Base-by-base conservation (phyloP, 2,888 invertebrate species). In the Hypercompe scribonia region DNA sequence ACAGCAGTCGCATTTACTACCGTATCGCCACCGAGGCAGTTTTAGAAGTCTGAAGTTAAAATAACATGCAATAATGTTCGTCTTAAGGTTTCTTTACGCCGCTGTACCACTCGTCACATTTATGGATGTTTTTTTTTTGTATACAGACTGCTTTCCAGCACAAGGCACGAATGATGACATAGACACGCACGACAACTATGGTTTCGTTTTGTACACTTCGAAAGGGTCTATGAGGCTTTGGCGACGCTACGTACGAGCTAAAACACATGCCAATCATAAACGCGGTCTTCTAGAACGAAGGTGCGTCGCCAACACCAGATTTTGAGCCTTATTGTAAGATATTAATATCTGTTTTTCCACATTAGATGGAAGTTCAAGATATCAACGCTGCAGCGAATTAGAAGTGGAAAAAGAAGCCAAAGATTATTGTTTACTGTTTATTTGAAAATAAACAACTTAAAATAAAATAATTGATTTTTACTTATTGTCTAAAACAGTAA, bases 401-500 rank as follows among this genome's bases (percentile, higher is more conserved):
- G 72, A 72, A 65, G 68, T 50, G 21, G 42, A 70, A 39, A 33
- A 71, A 66, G 78, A 78, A 79, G 70, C 74, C 66, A 77, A n/a
- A 70, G 54, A 24, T 10, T 66, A 34, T 64, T 65, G 36, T 71
- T 77, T 72, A 63, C 3, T 65, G 34, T 82, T 81, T 84, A 81
- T 84, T 85, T 81, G 81, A 28, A n/a, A 81, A 80, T 81, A 81
- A 80, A 86, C 74, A 72, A 68, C 10, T 68, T 73, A 65, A 50
- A 61, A 54, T 64, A 33, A 58, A 65, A 78, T 77, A 71, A 75
- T 78, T 46, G 75, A n/a, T 54, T 84, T 78, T 81, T 70, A 75
- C 78, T 72, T 65, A 71, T 21, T 65, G 39, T 0, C 61, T 67
- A 63, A 54, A 1, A 72, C n/a, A n/a, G n/a, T n/a, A n/a, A n/a